Conservation (phyloP, 2,888 invertebrate species). For the Nymphalis c-album region DNA sequence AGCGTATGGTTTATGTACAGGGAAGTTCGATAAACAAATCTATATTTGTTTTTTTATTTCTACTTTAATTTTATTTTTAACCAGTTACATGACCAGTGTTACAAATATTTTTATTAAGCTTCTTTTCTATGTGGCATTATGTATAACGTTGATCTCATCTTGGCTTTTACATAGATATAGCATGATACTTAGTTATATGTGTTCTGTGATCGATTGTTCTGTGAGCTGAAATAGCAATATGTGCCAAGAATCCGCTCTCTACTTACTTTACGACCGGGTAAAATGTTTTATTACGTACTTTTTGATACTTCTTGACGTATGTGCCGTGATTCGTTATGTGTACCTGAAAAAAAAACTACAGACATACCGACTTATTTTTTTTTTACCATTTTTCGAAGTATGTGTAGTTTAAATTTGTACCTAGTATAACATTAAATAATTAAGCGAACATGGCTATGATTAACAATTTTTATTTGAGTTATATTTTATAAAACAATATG, state of each 20-base stretch:
- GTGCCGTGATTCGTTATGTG: neutral
- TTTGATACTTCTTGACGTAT: conserved; percentile 1
- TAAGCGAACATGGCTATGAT: too few relatives aligned
- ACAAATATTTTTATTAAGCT: neutral
- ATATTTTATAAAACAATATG: too few relatives aligned
- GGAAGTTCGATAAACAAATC: conserved; percentile 19
- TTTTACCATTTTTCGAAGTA: too few relatives aligned
- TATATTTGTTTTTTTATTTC: conserved; percentile 13
- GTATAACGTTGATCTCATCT: conserved; percentile 26
- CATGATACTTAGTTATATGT: conserved; percentile 20
- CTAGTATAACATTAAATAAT: too few relatives aligned
- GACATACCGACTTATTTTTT: too few relatives aligned
- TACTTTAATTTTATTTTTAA: conserved; percentile 1
- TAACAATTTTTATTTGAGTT: too few relatives aligned
- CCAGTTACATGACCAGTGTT: conserved; percentile 4
- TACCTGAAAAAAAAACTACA: conserved; percentile 13
- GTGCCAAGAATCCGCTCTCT: conserved; percentile 34
- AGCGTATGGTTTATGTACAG: conserved; percentile 28
- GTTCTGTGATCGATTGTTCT: conserved; percentile 30
- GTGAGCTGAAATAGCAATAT: conserved; percentile 23
- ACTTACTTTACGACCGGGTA: conserved; percentile 14
- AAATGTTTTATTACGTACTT: neutral
- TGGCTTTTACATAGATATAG: conserved; percentile 21
- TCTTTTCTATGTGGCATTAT: neutral
- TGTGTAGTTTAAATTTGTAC: too few relatives aligned